Evolutionary conservation across 2,797 vertebrate species (phyloP).

Genomic region (Schizothorax lantsangensis): DNA sequence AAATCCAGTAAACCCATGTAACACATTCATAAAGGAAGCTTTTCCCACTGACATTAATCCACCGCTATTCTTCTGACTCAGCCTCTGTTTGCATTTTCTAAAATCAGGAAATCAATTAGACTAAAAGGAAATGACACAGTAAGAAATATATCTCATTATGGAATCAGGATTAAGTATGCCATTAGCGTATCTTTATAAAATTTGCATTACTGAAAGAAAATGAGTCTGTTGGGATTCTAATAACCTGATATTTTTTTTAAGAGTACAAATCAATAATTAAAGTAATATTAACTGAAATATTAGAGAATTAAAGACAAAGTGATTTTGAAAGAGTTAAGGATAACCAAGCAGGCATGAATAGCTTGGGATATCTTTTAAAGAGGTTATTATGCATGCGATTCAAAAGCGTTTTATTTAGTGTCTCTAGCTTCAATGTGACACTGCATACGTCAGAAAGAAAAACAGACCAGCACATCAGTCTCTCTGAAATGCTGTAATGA

Average conservation of each 20-base stretch:
- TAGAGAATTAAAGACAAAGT: background rate
- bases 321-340: background rate
- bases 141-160: slow-evolving; percentile 13
- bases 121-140: slow-evolving; percentile 8
- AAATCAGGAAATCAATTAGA: slow-evolving; percentile 28
- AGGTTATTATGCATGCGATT: background rate
- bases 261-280: background rate
- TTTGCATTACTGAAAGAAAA: background rate
- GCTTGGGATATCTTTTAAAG: background rate
- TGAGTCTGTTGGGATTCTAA: background rate
- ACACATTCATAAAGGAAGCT: slow-evolving; percentile 48
- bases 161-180: slow-evolving; percentile 19
- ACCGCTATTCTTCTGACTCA: slow-evolving; percentile 40
- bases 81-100: slow-evolving; percentile 37
- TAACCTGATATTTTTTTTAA: background rate
- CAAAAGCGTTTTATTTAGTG: background rate
- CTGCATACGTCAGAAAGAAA: slow-evolving; percentile 30
- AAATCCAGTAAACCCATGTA: slow-evolving; percentile 56
- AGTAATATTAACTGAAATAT: background rate
- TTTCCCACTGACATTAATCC: slow-evolving; percentile 53
- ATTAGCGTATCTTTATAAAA: background rate
- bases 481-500: slow-evolving; percentile 46
- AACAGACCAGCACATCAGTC: slow-evolving; percentile 5
- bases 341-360: background rate
- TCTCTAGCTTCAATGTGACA: background rate